Conservation (phyloP, 2,797 vertebrate species). For the Enteromius fasciolatus region DNA sequence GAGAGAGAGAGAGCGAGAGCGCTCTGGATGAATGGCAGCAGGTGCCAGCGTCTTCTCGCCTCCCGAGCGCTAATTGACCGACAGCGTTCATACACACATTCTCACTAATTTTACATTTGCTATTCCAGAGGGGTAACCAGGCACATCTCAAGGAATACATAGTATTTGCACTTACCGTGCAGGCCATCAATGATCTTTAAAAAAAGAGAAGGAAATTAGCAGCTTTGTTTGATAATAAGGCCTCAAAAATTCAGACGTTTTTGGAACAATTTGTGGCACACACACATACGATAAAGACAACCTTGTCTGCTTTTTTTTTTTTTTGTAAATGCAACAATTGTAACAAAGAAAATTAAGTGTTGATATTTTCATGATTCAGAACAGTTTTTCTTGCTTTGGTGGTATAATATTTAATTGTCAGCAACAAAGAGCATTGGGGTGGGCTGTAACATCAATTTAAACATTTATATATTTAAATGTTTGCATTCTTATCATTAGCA, state of each 20-base stretch:
- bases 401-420: background rate
- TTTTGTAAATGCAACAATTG: slow-evolving; percentile 5
- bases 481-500: background rate
- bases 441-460: background rate
- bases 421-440: background rate
- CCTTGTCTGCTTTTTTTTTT: slow-evolving; percentile 4
- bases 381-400: background rate
- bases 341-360: background rate
- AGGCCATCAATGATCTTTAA: slow-evolving; percentile 79
- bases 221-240: slow-evolving; percentile 91
- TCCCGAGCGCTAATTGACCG: slow-evolving; percentile 88
- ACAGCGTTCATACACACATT: slow-evolving; percentile 92
- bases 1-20: slow-evolving; percentile 44
- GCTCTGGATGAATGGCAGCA: slow-evolving; percentile 60
- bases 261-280: slow-evolving; percentile 6
- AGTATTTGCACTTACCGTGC: slow-evolving; percentile 81
- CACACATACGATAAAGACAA: slow-evolving; percentile 3
- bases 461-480: background rate
- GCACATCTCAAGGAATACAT: slow-evolving; percentile 87
- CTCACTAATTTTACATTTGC: slow-evolving; percentile 97
- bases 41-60: slow-evolving; percentile 68
- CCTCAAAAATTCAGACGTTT: slow-evolving; percentile 78
- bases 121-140: slow-evolving; percentile 88
- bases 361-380: background rate
- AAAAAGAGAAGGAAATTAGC: slow-evolving; percentile 83